Evolutionary conservation across 2,113 vertebrate genomes (phyloP), one percentile per base, ranked within the genome.

Genomic region (Podarcis muralis): DNA sequence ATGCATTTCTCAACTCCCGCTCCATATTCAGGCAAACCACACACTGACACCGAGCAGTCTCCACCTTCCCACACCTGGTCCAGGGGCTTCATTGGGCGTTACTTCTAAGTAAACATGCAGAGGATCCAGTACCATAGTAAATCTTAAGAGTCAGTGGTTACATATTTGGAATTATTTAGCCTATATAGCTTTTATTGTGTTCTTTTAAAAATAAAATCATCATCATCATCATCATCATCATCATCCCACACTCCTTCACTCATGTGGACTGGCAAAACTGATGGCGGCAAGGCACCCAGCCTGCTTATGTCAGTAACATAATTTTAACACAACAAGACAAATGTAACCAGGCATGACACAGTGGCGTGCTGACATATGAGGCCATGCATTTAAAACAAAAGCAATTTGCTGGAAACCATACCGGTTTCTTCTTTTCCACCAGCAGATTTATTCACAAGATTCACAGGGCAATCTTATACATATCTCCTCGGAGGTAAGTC

Each of bases 261-360:
- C 69, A 87, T 92, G 87, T 93, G 84, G 62, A 93, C 92, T 95
- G 95, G 91, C 18, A 1, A 77, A 85, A 91, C 89, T 89, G 89
- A 90, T 83, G 77, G 90, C 87, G 91, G 85, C 57, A 92, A 95
- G 94, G 92, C 88, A 53, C 87, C 0, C 81, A 93, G 95, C 92
- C 94, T 93, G 93, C 91, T 88, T 90, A 90, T 94, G 92, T 96
- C 95, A 96, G 93, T 91, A 93, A 27, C 86, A 76, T 88, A 93
- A 91, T 92, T 90, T 95, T 96, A 96, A 96, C 92, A 85, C 81
- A 90, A 97, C 89, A 94, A 94, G 95, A 96, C 96, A 96, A 92
- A 89, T 94, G 90, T 96, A 96, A 94, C 92, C 86, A 93, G 94
- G 93, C 94, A 92, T 94, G 94, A 92, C 83, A 77, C 48, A 20